Percentiles rank a stretch among this genome's conserved stretches.
Conservation (phyloP, 2,797 vertebrate genomes). For the Oceanodroma leucorhoa region DNA sequence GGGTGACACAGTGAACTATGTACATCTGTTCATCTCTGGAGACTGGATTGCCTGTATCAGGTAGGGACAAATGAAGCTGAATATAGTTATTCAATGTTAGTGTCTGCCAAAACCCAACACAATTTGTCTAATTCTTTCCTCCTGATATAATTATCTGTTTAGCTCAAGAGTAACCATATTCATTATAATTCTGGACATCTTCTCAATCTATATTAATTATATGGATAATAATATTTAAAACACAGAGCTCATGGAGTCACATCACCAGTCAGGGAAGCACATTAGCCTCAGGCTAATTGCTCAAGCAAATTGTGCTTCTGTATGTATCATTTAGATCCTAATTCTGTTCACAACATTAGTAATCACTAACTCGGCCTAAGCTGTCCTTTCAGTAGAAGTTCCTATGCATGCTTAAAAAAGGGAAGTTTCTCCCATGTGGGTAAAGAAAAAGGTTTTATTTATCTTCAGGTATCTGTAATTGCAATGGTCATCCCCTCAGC, state of each 20-base stretch:
- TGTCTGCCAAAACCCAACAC: slow-evolving; percentile 43
- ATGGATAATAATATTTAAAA: slow-evolving; percentile 37
- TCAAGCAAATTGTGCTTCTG: background rate
- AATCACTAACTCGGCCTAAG: background rate
- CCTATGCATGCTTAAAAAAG: background rate
- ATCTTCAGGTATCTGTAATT: background rate
- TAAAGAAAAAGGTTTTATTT: background rate
- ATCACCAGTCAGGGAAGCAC: slow-evolving; percentile 29
- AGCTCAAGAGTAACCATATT: slow-evolving; percentile 36
- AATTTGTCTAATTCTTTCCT: slow-evolving; percentile 59
- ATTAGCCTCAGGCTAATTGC: slow-evolving; percentile 3
- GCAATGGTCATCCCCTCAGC: background rate
- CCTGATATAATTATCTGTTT: slow-evolving; percentile 50
- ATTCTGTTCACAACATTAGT: background rate
- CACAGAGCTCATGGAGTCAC: background rate
- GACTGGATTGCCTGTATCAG: background rate
- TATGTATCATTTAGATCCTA: background rate
- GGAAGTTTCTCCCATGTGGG: background rate
- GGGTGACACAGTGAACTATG: background rate
- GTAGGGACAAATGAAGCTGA: background rate
- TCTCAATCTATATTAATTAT: slow-evolving; percentile 58
- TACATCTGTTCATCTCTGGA: background rate
- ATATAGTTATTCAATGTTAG: background rate
- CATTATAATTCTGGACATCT: slow-evolving; percentile 50
- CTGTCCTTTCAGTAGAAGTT: background rate